These are phyloP conservation scores for Ailuropoda melanoleuca DNA, from an alignment of 2,113 vertebrate species.

Conservation along the genomic window DNA sequence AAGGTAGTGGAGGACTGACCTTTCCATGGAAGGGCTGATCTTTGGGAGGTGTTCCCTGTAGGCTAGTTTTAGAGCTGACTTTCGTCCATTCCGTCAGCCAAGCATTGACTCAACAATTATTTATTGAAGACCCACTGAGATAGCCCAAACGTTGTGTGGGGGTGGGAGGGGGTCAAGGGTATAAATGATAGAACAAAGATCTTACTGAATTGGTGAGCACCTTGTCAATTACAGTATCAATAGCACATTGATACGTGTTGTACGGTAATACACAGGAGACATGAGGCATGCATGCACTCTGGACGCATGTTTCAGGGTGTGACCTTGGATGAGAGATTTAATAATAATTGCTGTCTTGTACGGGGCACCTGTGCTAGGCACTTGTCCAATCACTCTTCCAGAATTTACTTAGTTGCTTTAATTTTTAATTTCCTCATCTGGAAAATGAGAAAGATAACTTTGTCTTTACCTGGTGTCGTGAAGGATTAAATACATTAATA, in stretches of 20 bases:
- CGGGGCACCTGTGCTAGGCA: neutral
- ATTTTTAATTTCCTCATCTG: constrained; percentile 30
- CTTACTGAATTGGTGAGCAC: neutral
- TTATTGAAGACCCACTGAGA: neutral
- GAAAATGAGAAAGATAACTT: neutral
- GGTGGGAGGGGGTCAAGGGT: neutral
- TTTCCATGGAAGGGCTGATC: neutral
- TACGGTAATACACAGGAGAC: neutral
- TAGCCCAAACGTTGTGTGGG: neutral
- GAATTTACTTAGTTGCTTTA: neutral
- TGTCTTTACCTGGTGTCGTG: neutral
- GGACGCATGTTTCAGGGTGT: neutral
- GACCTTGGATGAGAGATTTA: neutral
- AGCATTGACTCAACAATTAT: neutral
- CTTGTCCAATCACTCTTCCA: neutral
- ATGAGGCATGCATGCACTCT: neutral
- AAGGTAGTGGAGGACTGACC: neutral
- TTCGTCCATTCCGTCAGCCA: neutral
- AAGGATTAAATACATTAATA: neutral
- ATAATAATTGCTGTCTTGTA: neutral
- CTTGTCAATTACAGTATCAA: neutral
- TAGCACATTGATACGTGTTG: neutral
- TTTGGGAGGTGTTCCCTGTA: neutral
- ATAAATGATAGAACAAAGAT: neutral
- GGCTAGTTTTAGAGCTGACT: neutral